phyloP scores from a whole-genome alignment of 2,888 invertebrate genomes.

The Xestia xanthographa region DNA sequence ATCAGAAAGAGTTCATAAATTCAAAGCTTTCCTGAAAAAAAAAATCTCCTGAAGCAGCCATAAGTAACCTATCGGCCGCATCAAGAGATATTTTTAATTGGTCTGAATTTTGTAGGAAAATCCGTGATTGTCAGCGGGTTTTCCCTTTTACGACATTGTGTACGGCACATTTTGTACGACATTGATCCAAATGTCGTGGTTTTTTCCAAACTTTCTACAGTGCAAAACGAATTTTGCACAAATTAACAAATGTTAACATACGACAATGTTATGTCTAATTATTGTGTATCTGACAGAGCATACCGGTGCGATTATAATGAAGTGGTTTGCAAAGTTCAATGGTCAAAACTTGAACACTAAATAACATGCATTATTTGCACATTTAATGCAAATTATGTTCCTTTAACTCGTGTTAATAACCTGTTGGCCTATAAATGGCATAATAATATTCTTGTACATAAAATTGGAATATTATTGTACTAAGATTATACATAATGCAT shows the following conservation, averaged over 20 bases:
- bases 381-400: constrained; percentile 29
- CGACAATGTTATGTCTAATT: constrained; percentile 28
- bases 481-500: constrained; percentile 26
- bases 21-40: neutral
- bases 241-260: neutral
- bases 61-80: neutral
- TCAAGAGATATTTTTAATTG: neutral
- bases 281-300: constrained; percentile 11
- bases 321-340: constrained; percentile 57
- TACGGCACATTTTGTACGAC: no score
- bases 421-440: constrained; percentile 32
- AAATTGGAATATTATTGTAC: constrained; percentile 21
- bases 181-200: neutral
- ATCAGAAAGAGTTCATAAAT: neutral
- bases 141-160: neutral
- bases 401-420: constrained; percentile 53
- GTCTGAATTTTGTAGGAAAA: neutral
- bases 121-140: neutral
- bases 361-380: constrained; percentile 41
- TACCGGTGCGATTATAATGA: constrained; percentile 30
- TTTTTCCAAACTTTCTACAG: constrained; percentile 10
- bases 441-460: constrained; percentile 28
- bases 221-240: constrained; percentile 5
- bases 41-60: neutral
- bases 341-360: constrained; percentile 50